Conservation (phyloP, 2,888 invertebrate genomes). For the Folsomia manolachei region DNA sequence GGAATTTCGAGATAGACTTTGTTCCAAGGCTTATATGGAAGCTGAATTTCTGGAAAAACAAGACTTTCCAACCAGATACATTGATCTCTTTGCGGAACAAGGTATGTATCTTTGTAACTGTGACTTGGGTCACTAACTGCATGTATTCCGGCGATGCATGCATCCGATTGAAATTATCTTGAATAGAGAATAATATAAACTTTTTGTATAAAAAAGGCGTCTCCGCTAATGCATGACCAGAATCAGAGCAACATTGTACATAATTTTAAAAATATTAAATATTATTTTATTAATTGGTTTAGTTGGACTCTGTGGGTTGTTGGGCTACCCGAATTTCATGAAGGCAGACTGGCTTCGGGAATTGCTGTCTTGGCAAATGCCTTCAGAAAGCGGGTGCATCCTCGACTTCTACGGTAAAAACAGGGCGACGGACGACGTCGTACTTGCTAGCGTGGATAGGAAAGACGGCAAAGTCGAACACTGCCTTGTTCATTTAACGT, state of each 20-base stretch:
- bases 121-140: too few relatives aligned
- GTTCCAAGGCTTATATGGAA: conserved; percentile 14
- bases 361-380: conserved; percentile 10
- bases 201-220: too few relatives aligned
- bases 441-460: neutral
- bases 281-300: neutral
- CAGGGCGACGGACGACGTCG: neutral
- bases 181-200: too few relatives aligned
- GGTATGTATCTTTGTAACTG: neutral
- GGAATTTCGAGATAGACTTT: neutral
- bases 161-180: too few relatives aligned
- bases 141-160: too few relatives aligned
- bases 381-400: conserved; percentile 7
- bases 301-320: conserved; percentile 13
- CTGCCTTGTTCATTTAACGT: conserved; percentile 3
- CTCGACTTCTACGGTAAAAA: neutral
- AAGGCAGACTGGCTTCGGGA: conserved; percentile 1
- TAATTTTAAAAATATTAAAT: too few relatives aligned
- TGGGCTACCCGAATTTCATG: conserved; percentile 10
- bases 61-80: conserved; percentile 10
- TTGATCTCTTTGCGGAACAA: conserved; percentile 13
- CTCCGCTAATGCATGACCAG: too few relatives aligned
- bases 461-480: neutral
- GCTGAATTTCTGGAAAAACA: conserved; percentile 7
- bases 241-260: too few relatives aligned